Conservation (phyloP, 1,140 invertebrate species). For the Lasaia peninsularis region DNA sequence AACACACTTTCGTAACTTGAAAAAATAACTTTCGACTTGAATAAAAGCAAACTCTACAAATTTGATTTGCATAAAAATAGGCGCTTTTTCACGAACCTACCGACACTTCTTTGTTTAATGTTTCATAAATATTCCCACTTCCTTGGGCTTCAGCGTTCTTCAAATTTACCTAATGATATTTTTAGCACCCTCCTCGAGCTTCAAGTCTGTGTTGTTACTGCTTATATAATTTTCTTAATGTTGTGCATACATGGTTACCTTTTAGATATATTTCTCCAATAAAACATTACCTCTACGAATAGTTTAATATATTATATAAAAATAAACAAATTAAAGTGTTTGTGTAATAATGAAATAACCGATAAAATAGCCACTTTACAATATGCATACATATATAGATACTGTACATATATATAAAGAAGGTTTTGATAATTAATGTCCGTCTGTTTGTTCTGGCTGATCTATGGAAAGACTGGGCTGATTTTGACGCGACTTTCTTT, state of each 20-base stretch:
- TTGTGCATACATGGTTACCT: background rate
- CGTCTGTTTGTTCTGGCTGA: no score
- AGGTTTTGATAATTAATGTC: no score
- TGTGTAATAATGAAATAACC: no score
- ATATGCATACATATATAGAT: no score
- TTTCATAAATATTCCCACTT: background rate
- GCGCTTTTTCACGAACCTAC: background rate
- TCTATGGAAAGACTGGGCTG: no score
- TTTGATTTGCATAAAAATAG: conserved; percentile 6
- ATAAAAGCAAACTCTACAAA: background rate
- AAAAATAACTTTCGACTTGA: background rate
- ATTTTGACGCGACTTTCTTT: no score
- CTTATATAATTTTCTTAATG: conserved; percentile 3
- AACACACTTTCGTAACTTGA: background rate
- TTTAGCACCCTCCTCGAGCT: background rate
- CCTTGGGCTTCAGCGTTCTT: background rate
- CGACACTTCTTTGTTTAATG: conserved; percentile 11
- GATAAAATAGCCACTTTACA: no score
- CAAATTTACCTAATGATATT: conserved; percentile 1
- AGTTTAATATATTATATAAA: no score
- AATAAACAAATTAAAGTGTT: no score
- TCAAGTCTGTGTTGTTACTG: background rate
- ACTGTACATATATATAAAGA: no score
- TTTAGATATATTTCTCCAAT: background rate
- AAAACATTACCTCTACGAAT: background rate